These are phyloP conservation scores for Busseola fusca DNA, from an alignment of 2,888 invertebrate species.

Conservation along the genomic window DNA sequence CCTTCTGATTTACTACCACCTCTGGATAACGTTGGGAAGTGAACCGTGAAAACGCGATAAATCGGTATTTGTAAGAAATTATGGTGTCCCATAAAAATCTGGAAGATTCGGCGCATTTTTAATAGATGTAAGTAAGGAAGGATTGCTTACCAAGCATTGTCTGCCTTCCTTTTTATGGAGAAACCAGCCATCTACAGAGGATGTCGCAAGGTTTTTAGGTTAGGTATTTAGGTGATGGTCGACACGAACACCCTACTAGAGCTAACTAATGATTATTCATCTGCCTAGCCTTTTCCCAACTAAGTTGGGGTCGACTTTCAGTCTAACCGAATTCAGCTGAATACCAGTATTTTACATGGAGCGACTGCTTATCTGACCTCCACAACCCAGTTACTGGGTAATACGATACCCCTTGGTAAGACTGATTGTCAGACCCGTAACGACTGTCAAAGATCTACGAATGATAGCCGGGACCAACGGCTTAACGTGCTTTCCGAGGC, in stretches of 20 bases:
- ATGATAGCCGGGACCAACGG: too few relatives aligned
- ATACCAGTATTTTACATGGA: too few relatives aligned
- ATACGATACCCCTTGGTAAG: too few relatives aligned
- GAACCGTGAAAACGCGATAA: constrained; percentile 70
- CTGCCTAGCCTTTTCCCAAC: too few relatives aligned
- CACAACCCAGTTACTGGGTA: too few relatives aligned
- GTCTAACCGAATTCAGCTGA: too few relatives aligned
- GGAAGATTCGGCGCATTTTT: constrained; percentile 41
- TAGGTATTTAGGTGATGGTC: not conserved
- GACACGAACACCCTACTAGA: not conserved
- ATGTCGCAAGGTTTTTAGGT: not conserved
- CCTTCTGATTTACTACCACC: constrained; percentile 67
- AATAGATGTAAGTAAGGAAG: constrained; percentile 23
- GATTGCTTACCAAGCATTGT: not conserved
- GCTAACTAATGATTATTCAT: not conserved
- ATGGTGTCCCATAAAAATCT: constrained; percentile 37
- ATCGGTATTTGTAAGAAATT: constrained; percentile 57
- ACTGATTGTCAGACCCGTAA: too few relatives aligned
- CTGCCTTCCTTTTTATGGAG: not conserved
- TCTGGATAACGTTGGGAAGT: constrained; percentile 64
- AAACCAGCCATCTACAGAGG: not conserved
- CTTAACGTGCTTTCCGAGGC: too few relatives aligned
- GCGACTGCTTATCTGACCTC: too few relatives aligned
- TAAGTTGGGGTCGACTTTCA: too few relatives aligned
- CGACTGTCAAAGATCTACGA: too few relatives aligned